These are phyloP conservation scores for Sthenelais limicola DNA, from an alignment of 2,888 invertebrate species.

Conservation along the genomic window DNA sequence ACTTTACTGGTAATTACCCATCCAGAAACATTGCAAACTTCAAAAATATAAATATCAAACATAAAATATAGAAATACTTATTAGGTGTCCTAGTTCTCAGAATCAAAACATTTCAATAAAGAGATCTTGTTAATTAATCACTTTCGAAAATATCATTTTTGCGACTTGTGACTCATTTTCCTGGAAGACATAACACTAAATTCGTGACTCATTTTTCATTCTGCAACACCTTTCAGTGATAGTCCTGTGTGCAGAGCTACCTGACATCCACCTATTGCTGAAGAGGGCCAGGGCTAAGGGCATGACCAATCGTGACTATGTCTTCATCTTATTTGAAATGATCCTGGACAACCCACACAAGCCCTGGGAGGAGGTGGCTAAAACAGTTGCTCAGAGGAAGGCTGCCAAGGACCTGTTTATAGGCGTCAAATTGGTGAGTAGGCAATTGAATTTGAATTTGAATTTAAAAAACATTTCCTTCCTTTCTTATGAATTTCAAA, in stretches of 20 bases:
- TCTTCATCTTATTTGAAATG: constrained; percentile 16
- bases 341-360: neutral
- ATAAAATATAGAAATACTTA: no score
- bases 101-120: no score
- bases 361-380: neutral
- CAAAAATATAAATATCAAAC: no score
- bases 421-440: constrained; percentile 7
- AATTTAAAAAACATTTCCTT: neutral
- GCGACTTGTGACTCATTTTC: no score
- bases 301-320: neutral
- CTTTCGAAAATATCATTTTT: no score
- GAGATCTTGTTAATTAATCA: no score
- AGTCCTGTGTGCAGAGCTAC: neutral
- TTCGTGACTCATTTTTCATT: no score
- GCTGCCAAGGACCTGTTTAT: neutral
- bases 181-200: no score
- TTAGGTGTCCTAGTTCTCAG: no score
- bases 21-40: no score
- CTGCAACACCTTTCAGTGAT: no score
- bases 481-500: neutral
- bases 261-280: neutral
- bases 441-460: neutral
- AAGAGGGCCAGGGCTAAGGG: neutral
- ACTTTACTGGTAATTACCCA: no score
- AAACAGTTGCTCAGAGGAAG: neutral